Evolutionary conservation across 1,140 invertebrate genomes (phyloP).

Genomic region (Nilaparvata lugens): DNA sequence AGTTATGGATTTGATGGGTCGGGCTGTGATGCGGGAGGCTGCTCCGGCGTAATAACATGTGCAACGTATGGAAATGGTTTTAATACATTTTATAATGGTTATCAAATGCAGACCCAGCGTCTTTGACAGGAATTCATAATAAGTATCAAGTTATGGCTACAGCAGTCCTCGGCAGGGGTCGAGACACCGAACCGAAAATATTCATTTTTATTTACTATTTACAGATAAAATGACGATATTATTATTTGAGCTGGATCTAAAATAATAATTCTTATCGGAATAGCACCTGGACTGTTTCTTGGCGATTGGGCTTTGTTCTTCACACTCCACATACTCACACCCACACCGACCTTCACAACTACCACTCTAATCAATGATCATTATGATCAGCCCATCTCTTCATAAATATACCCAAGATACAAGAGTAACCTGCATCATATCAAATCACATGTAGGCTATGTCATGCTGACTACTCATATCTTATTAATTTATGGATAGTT

Average conservation of each 20-base stretch:
- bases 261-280: neutral
- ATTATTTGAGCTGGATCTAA: neutral
- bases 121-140: constrained; percentile 2
- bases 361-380: no score
- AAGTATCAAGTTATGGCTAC: neutral
- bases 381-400: no score
- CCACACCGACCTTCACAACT: no score
- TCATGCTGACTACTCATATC: no score
- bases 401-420: no score
- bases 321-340: no score
- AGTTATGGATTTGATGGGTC: neutral
- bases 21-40: neutral
- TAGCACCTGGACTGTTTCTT: no score
- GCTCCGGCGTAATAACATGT: neutral
- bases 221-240: neutral
- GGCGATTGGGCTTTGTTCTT: no score
- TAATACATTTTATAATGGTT: constrained; percentile 1
- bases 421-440: no score
- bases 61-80: constrained; percentile 3
- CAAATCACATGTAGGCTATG: no score
- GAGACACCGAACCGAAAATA: neutral
- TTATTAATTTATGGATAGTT: no score
- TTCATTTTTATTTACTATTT: neutral
- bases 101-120: neutral
- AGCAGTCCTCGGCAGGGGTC: neutral